Evolutionary conservation across 1,140 invertebrate species (phyloP).

Genomic region (Aphelinus certus): DNA sequence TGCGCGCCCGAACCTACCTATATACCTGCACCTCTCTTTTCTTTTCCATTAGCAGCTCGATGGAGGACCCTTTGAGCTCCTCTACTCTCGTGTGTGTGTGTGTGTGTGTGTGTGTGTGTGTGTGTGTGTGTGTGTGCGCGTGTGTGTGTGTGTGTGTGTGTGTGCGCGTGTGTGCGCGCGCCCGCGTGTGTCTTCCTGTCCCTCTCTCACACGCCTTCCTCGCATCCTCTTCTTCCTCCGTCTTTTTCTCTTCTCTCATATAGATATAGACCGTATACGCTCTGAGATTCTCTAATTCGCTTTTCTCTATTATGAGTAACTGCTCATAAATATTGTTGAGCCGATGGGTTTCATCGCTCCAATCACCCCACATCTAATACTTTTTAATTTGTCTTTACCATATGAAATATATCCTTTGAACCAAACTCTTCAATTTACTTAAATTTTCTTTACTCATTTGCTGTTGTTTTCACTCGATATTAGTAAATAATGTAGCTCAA

Average conservation of each 20-base stretch:
- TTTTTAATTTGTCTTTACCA: too few relatives aligned
- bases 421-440: too few relatives aligned
- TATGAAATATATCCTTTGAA: too few relatives aligned
- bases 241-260: not conserved
- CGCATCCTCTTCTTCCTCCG: not conserved
- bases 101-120: too few relatives aligned
- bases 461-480: too few relatives aligned
- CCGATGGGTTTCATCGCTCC: not conserved
- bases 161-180: too few relatives aligned
- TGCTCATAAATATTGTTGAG: conserved; percentile 10
- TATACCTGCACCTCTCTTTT: conserved; percentile 15
- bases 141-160: too few relatives aligned
- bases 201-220: not conserved
- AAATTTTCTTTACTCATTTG: too few relatives aligned
- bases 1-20: not conserved
- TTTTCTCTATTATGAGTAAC: conserved; percentile 21
- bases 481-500: too few relatives aligned
- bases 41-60: conserved; percentile 34
- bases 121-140: too few relatives aligned
- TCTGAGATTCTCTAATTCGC: conserved; percentile 4
- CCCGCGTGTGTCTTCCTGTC: not conserved
- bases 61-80: conserved; percentile 23
- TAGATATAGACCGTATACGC: too few relatives aligned
- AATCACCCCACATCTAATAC: too few relatives aligned
- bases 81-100: not conserved